Conservation (phyloP, 1,140 invertebrate genomes). For the Cryptotermes secundus region DNA sequence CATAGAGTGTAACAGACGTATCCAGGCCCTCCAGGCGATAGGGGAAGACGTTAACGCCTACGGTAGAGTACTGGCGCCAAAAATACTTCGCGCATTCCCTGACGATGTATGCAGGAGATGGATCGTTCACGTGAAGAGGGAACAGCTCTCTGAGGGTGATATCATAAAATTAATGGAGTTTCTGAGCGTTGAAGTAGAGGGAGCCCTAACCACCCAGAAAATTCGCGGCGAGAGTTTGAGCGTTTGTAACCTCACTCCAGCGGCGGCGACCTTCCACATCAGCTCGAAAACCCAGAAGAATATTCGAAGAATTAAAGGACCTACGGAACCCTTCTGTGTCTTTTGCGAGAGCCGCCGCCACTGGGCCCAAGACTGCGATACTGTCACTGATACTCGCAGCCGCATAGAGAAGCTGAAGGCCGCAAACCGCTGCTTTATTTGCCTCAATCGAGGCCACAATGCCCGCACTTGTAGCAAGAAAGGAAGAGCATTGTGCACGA, state of each 20-base stretch:
- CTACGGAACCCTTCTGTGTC: background rate
- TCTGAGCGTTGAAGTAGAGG: background rate
- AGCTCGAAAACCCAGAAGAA: background rate
- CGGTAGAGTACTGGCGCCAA: background rate
- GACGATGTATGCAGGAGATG: background rate
- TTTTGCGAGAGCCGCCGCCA: background rate
- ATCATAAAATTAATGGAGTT: background rate
- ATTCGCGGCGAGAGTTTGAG: background rate
- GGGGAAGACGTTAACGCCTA: background rate
- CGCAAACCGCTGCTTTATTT: no score
- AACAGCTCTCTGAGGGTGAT: background rate
- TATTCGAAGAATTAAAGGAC: background rate
- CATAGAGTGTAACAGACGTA: background rate
- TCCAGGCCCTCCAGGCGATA: background rate
- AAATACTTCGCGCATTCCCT: background rate
- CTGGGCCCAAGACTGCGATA: background rate
- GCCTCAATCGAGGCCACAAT: no score
- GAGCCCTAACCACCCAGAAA: background rate
- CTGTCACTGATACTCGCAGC: no score
- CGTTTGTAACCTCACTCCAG: background rate
- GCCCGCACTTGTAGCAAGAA: no score
- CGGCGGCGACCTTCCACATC: background rate
- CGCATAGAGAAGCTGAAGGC: no score
- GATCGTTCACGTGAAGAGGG: background rate
- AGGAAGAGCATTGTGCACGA: no score